Base-by-base conservation (phyloP, 2,888 invertebrate genomes). In the Iselma pallidipennis region DNA sequence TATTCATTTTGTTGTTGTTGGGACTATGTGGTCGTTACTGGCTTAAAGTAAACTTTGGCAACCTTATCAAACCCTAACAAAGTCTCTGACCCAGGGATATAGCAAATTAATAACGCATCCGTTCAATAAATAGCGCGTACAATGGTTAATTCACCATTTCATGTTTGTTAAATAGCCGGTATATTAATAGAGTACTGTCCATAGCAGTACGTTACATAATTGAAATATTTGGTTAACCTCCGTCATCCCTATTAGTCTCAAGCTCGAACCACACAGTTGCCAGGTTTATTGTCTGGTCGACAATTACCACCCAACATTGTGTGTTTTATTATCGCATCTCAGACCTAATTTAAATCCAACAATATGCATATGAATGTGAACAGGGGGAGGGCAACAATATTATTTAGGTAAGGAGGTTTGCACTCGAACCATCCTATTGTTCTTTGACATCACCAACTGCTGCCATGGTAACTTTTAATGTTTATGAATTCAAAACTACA, bases 161-260 rank as follows among this genome's bases (percentile, higher is more conserved):
- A 31, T 52, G 19, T 31, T 52, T 23, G 52, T 31, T 52, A 31
- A 52, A 52, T 51, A 31, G 21, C 29, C n/a, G 52, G 31, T 52
- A 52, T 52, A 52, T 52, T 52, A 29, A 10, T 28, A 21, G 50
- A 33, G 42, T 23, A 56, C 31, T 31, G 48, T 55, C 59, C 31
- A 48, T 48, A 25, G 10, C 19, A 25, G 16, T 10, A 28, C 37
- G 49, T 62, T 52, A 49, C 63, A 63, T 67, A 65, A 65, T 65
- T 67, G 67, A 61, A 67, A 67, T 67, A 65, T 65, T 65, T 63
- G 65, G 63, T 67, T 59, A 67, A 61, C 65, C 65, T 66, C 65
- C 57, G 58, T 65, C 65, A 65, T 65, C 60, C 59, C 59, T 59
- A 67, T 60, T 65, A 61, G 58, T 61, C 53, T 56, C 61, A 57